A percentile compares a stretch with the other conserved stretches of the same genome.
Evolutionary conservation across 2,888 invertebrate genomes (phyloP).

Genomic region (Axea sp.): DNA sequence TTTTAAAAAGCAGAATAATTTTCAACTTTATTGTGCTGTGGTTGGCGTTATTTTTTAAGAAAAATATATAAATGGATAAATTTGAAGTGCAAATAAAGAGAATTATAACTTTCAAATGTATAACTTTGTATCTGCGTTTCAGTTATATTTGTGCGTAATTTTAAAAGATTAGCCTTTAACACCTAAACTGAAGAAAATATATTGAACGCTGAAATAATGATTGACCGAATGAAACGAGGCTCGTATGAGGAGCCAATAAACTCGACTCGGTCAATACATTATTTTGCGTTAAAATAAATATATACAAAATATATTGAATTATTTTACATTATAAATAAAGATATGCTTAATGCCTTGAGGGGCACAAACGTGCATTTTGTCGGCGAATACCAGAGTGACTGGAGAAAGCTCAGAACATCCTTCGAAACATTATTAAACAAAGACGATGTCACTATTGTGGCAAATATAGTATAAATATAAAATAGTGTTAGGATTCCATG

Average conservation of each 20-base stretch:
- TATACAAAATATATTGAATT: slow-evolving; percentile 29
- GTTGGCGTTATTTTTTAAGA: too few relatives aligned
- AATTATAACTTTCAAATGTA: slow-evolving; percentile 8
- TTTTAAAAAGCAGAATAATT: too few relatives aligned
- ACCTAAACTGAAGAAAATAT: slow-evolving; percentile 23
- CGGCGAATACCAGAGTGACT: slow-evolving; percentile 30
- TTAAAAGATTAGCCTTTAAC: slow-evolving; percentile 38
- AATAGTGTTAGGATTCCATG: slow-evolving; percentile 51
- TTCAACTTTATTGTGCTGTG: too few relatives aligned
- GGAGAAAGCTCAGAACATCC: slow-evolving; percentile 52
- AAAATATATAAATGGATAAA: too few relatives aligned
- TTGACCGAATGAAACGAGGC: too few relatives aligned
- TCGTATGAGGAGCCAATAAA: too few relatives aligned
- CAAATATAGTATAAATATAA: slow-evolving; percentile 23
- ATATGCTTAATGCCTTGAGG: slow-evolving; percentile 46
- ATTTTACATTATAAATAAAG: slow-evolving; percentile 36
- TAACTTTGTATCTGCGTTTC: slow-evolving; percentile 23
- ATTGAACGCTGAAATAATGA: too few relatives aligned
- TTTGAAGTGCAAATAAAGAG: slow-evolving; percentile 9
- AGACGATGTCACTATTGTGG: too few relatives aligned
- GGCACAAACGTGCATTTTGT: slow-evolving; percentile 44
- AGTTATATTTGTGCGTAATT: slow-evolving; percentile 24
- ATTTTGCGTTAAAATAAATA: slow-evolving; percentile 3
- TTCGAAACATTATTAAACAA: slow-evolving; percentile 36
- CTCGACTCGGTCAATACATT: slow-evolving; percentile 7